Evolutionary conservation across 2,888 invertebrate genomes (phyloP), one percentile per base, ranked within the genome.

Genomic region (Latrodectus elegans): DNA sequence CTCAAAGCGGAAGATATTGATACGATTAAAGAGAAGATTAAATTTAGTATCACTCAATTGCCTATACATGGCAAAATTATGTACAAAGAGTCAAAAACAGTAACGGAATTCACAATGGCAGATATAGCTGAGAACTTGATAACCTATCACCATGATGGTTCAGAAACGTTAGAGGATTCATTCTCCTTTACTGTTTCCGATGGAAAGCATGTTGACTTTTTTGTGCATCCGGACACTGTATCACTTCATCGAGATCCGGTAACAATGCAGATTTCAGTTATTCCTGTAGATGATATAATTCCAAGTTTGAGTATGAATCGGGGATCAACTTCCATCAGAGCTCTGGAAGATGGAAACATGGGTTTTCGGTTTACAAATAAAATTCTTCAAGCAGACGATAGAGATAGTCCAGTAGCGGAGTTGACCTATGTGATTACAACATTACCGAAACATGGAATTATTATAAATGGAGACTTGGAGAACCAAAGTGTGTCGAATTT

Each of bases 101-200:
- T 92, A 11, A 91, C 90, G 2, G 83, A 89, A 14, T 92, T 92
- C 89, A 92, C 92, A 4, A 91, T 91, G 90, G 89, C 90, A 17
- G 92, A 92, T 87, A 84, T 92, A 55, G 90, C 90, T 38, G 90
- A 91, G 26, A 91, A 92, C 81, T 81, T 91, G 80, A 91, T 92
- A 75, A 91, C 91, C 68, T 92, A 92, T 89, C 91, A 91, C 49
- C 92, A 92, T 90, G 92, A 92, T 84, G 92, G 92, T n/a, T 91
- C 91, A 0, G 92, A 92, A 87, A 91, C 92, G 0, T 68, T 88
- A 8, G 89, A 90, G 8, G 92, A 92, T 89, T 90, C 90, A 72
- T 92, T 92, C 89, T 91, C 91, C 1, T 91, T 92, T 87, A 91
- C 91, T 6, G 91, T 92, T 1, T 91, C 91, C 0, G 92, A 92